These are phyloP conservation scores for Bucorvus abyssinicus DNA, from an alignment of 2,797 vertebrate species.

Conservation along the genomic window DNA sequence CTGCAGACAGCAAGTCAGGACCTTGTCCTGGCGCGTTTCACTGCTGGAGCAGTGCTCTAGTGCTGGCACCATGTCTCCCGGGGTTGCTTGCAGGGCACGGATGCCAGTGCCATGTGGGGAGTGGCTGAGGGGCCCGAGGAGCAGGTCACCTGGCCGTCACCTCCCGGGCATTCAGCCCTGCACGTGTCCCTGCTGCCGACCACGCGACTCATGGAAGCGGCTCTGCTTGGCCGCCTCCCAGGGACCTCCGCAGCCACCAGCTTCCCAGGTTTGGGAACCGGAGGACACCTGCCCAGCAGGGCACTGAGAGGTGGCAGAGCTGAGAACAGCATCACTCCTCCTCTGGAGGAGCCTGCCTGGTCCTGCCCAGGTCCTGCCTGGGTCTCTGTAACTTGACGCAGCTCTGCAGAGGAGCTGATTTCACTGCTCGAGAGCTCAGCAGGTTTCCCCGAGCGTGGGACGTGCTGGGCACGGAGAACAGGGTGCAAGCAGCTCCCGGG, in stretches of 20 bases:
- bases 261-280: not conserved
- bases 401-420: not conserved
- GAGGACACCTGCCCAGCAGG: not conserved
- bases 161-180: not conserved
- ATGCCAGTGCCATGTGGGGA: not conserved
- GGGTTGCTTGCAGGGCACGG: accelerated
- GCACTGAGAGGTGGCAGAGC: not conserved
- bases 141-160: not conserved
- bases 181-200: not conserved
- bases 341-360: no score
- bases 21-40: not conserved
- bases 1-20: not conserved
- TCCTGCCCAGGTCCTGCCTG: no score
- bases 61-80: not conserved
- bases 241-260: not conserved
- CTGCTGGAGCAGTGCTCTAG: not conserved
- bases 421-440: not conserved
- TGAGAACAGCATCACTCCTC: not conserved
- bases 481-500: not conserved
- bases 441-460: not conserved
- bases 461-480: not conserved
- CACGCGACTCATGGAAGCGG: not conserved
- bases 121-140: not conserved
- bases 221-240: accelerated
- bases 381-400: not conserved